Base-by-base conservation (phyloP, 1,140 invertebrate species). In the Grapholita molesta region DNA sequence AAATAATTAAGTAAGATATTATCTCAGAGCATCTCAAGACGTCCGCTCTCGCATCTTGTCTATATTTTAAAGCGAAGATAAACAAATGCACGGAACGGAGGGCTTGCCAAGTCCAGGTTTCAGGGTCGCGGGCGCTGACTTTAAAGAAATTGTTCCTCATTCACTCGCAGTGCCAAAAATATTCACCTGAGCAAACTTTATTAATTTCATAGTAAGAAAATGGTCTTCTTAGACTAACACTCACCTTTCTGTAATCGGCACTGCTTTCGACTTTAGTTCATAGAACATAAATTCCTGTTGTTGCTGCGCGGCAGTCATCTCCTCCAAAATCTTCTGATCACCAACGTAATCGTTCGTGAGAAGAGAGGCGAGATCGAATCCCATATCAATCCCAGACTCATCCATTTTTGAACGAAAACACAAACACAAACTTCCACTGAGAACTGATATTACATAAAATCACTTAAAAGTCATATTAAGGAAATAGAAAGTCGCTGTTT, bases 341-440 rank as follows among this genome's bases (percentile, higher is more conserved):
- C 84, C 92, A 86, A 80, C 93, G 86, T 87, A 90, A 81, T 94
- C 92, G 73, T 93, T 93, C 74, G 93, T 86, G 73, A 93, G 85
- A 48, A 95, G 89, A 66, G 94, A 93, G 65, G 94, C 94, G 75
- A 95, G 92, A 92, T 96, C 95, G 78, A 95, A 96, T 71, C 94
- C 94, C 91, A 96, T 93, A 86, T 95, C 95, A 80, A 95, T 95
- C 53, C 95, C 95, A 70, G 95, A 95, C 84, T 95, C 95, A 91
- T 92, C 91, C 90, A 92, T 92, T 86, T 88, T 92, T 76, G 66
- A 79, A 83, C 78, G 74, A 75, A 82, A 83, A 77, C 89, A 89
- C 85, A 81, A 85, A 79, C 87, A 89, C 85, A 75, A 84, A 85
- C 82, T 89, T 74, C 70, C 87, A 91, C 87, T 80, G 68, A 70